Base-by-base conservation (phyloP, 2,888 invertebrate species). In the Allacma fusca region DNA sequence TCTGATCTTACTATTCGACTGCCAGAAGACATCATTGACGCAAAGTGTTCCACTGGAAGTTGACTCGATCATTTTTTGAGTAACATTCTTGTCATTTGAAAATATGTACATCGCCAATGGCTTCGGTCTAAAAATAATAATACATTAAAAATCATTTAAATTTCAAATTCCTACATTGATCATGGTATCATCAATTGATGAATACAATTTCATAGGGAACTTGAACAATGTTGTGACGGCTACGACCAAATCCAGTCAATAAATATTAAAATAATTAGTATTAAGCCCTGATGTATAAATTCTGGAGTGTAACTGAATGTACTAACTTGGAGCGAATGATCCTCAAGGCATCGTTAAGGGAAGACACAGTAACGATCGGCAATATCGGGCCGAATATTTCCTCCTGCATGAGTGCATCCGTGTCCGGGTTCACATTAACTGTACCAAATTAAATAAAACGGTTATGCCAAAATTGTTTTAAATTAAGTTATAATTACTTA, bases 31-130 rank as follows among this genome's bases (percentile, higher is more conserved):
- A 87, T 98, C 97, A 89, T 97, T 98, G 86, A 94, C 89, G 86
- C 91, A 90, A 85, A 93, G 90, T 82, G 92, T 92, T 80, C 97
- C 97, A 87, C 93, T 91, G 83, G 91, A 91, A 50, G 94, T 94
- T 86, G 92, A 91, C 79, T 89, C 87, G 83, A 91, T 86, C 85
- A 97, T 88, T 85, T 90, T 89, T 76, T 91, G 87, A 78, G 90
- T 85, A 81, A 91, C 88, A 76, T 87, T 87, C 81, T 88, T 87
- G 84, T 91, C 89, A 78, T 88, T 90, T 78, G 92, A 90, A 90
- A 97, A 98, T 84, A 95, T 88, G 89, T 98, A 98, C 86, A 96
- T 85, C 81, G 94, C 92, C 87, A 98, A 89, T 80, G 97, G 96
- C 88, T 95, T 96, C 87, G 95, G 95, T 88, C 95, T 93, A 34